Percentiles rank a stretch among this genome's conserved stretches.
Conservation (phyloP, 2,797 vertebrate species). For the Lutjanus argentimaculatus region DNA sequence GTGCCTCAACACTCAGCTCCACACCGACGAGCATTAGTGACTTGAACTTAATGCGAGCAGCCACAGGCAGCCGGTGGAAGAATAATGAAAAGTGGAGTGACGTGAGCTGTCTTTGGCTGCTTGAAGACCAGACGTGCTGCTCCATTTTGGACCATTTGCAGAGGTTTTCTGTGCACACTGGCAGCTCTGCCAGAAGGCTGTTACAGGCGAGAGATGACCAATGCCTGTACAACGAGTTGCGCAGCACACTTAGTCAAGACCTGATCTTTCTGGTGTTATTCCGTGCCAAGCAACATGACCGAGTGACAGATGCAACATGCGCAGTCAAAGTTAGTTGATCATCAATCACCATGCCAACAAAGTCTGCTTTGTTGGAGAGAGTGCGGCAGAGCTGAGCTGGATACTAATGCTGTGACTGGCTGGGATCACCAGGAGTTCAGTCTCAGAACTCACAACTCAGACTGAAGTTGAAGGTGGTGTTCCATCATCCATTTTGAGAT, state of each 20-base stretch:
- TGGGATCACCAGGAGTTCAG: background rate
- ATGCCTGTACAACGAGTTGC: background rate
- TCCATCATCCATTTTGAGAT: background rate
- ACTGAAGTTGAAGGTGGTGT: background rate
- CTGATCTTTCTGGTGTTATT: background rate
- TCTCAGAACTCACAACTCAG: background rate
- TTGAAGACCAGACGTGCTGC: background rate
- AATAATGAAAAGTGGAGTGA: background rate
- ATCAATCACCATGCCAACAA: background rate
- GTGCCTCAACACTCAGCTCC: background rate
- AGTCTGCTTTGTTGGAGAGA: background rate
- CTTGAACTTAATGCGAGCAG: too few species aligned
- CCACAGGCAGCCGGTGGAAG: background rate
- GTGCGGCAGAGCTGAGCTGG: background rate
- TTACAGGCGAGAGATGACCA: background rate
- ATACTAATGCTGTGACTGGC: background rate
- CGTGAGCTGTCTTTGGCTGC: background rate
- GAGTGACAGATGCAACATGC: background rate
- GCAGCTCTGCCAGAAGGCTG: background rate
- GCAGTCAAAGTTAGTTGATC: background rate
- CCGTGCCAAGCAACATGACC: background rate
- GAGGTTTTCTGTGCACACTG: background rate
- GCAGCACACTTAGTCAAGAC: background rate
- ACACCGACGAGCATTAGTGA: too few species aligned
- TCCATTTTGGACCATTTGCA: background rate